These are phyloP conservation scores for Bombus waltoni DNA, from an alignment of 1,140 invertebrate genomes.

Conservation along the genomic window DNA sequence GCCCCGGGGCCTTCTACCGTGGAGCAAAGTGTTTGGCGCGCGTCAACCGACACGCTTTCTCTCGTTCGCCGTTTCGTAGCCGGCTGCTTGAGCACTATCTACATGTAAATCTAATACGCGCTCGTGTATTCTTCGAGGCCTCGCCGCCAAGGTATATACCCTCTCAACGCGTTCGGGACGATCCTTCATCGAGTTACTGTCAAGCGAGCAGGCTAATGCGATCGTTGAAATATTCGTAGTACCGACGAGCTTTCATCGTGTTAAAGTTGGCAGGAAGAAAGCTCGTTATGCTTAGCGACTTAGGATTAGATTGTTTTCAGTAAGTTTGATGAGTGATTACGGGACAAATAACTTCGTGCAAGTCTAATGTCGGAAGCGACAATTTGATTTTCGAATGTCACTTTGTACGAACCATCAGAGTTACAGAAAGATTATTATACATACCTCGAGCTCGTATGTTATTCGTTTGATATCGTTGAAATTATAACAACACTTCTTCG, in stretches of 20 bases:
- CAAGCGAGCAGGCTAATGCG: conserved; percentile 50
- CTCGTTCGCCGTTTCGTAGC: conserved; percentile 32
- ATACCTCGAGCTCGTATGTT: too few species aligned
- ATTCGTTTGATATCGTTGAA: too few species aligned
- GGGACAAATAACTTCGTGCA: neutral
- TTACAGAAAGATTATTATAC: too few species aligned
- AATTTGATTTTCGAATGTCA: too few species aligned
- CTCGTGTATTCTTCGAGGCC: conserved; percentile 63
- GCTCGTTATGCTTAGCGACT: neutral
- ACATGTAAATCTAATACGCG: conserved; percentile 74
- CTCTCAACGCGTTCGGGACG: conserved; percentile 35
- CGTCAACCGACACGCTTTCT: conserved; percentile 29
- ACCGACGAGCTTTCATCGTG: neutral
- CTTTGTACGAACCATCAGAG: too few species aligned
- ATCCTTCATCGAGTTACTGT: conserved; percentile 47
- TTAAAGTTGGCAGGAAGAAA: neutral
- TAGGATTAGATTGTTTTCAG: neutral
- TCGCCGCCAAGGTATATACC: conserved; percentile 33
- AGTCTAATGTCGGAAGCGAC: neutral
- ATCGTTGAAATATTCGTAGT: conserved; percentile 58
- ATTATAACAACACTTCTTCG: too few species aligned
- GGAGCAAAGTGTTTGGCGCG: conserved; percentile 63
- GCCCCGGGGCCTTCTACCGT: conserved; percentile 53
- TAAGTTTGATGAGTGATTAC: neutral
- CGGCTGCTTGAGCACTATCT: conserved; percentile 71